These are phyloP conservation scores for Pipa parva DNA, from an alignment of 2,113 vertebrate genomes.

Conservation along the genomic window DNA sequence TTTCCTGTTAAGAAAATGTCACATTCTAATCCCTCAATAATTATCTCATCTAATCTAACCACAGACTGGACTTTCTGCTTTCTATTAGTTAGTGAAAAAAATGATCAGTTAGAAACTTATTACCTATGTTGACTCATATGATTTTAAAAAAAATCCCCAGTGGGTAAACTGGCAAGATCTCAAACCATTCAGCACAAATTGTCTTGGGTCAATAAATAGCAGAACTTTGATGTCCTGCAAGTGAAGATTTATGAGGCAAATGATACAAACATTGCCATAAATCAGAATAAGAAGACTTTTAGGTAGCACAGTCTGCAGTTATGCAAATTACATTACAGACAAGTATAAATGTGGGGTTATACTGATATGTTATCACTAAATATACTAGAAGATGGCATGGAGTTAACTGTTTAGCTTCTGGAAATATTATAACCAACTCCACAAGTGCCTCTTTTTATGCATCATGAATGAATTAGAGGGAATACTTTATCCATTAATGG, in stretches of 20 bases:
- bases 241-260: constrained; percentile 81
- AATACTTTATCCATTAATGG: too few relatives aligned
- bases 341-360: constrained; percentile 43
- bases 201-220: constrained; percentile 83
- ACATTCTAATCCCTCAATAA: not conserved
- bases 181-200: constrained; percentile 79
- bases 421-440: not conserved
- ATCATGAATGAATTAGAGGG: too few relatives aligned
- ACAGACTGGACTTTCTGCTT: not conserved
- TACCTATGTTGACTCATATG: not conserved
- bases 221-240: constrained; percentile 72
- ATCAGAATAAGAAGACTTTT: constrained; percentile 69
- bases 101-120: constrained; percentile 21
- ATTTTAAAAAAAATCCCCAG: constrained; percentile 68
- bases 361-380: constrained; percentile 45
- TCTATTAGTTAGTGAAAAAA: not conserved
- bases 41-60: not conserved
- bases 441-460: too few relatives aligned
- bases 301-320: constrained; percentile 67
- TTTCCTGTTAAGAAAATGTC: not conserved
- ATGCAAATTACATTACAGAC: constrained; percentile 57
- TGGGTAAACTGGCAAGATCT: constrained; percentile 78
- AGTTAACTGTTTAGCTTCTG: constrained; percentile 20
- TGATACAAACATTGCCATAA: constrained; percentile 73
- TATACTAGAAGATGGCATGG: constrained; percentile 31